A percentile compares a stretch with the other conserved stretches of the same genome.
Evolutionary conservation across 1,140 invertebrate genomes (phyloP).

Genomic region (Drosophila elegans): DNA sequence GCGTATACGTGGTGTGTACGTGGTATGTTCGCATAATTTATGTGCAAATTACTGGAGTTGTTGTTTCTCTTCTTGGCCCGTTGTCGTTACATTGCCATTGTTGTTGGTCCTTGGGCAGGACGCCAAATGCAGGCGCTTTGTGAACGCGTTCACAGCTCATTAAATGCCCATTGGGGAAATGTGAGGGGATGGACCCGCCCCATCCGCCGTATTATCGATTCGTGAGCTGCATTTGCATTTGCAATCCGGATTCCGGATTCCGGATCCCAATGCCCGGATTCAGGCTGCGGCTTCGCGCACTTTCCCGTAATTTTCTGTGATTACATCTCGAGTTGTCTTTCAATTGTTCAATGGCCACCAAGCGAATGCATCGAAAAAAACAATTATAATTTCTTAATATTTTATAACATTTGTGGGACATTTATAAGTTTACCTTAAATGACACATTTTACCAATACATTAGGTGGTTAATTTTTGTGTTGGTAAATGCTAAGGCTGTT

Average conservation of each 20-base stretch:
- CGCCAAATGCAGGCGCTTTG: slow-evolving; percentile 41
- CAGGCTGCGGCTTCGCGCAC: slow-evolving; percentile 13
- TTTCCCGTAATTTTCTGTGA: slow-evolving; percentile 31
- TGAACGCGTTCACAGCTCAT: slow-evolving; percentile 40
- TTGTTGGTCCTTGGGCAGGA: slow-evolving; percentile 28
- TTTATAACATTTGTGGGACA: no score
- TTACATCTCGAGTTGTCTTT: slow-evolving; percentile 22
- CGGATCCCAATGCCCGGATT: not conserved
- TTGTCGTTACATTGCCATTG: slow-evolving; percentile 16
- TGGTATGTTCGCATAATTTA: slow-evolving; percentile 13
- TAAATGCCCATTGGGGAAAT: slow-evolving; percentile 30
- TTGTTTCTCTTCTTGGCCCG: slow-evolving; percentile 2
- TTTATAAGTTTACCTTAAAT: no score
- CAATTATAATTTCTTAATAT: no score
- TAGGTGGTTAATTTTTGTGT: no score
- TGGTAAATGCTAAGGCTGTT: no score
- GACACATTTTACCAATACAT: no score
- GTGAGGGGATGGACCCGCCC: not conserved
- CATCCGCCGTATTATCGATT: slow-evolving; percentile 29
- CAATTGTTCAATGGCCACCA: slow-evolving; percentile 16
- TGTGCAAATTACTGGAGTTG: slow-evolving; percentile 18
- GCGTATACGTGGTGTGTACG: slow-evolving; percentile 15
- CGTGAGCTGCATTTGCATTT: slow-evolving; percentile 22
- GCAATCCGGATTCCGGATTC: not conserved
- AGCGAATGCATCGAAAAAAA: not conserved